Evolutionary conservation across 2,113 vertebrate species (phyloP), one percentile per base, ranked within the genome.

Genomic region (Synchiropus splendidus): DNA sequence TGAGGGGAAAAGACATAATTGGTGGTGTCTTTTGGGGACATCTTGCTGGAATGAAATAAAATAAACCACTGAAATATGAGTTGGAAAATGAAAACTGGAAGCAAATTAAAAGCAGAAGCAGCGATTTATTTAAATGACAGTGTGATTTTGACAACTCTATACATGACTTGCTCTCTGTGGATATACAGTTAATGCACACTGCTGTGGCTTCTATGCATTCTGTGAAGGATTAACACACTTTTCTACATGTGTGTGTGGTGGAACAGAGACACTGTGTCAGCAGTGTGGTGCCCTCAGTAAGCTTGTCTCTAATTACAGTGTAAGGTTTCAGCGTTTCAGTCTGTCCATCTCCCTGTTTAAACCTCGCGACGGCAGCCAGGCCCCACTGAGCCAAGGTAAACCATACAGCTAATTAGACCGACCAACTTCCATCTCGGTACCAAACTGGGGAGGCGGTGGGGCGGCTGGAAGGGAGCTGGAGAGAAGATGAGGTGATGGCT

Each of bases 331-430:
- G 64, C 68, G n/a, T n/a, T n/a, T n/a, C n/a, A 75, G 71, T 49
- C 67, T 61, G 75, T 82, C 79, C 77, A 78, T 80, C 77, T 77
- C 75, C 72, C 76, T 74, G 76, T 79, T 81, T 80, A 80, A 80
- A 78, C 77, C 77, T 51, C 36, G 66, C 66, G 62, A 69, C 68
- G 64, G 68, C 75, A 64, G 68, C 68, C 70, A 66, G 72, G 71
- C 71, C 72, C 77, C 74, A 72, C 63, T 72, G 75, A 80, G 79
- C 79, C 77, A 82, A 82, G 75, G 79, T 80, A 80, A 82, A 80
- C 79, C 71, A 72, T 74, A 80, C 69, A 71, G 73, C 77, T 82
- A 80, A 80, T 80, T 78, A 82, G 77, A 78, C 77, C 73, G 64
- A 72, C 54, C 70, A 45, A 70, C 72, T 74, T 67, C 74, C 65